Conservation (phyloP, 2,888 invertebrate genomes). For the Tetragnatha montana region DNA sequence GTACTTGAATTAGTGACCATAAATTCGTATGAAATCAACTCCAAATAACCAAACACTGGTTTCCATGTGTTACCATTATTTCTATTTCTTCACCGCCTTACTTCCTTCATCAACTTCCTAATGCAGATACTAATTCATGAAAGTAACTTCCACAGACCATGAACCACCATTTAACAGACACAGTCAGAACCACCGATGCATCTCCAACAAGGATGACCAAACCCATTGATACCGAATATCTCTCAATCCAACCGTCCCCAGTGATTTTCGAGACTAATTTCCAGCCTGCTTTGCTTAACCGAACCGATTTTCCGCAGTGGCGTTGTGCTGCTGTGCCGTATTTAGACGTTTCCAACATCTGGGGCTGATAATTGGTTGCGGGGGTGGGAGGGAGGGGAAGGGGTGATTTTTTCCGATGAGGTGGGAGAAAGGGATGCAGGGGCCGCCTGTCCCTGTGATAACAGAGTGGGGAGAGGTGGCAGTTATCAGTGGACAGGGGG, state of each 20-base stretch:
- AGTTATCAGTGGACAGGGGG: no score
- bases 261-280: slow-evolving; percentile 26
- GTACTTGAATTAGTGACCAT: no score
- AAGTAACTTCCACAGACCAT: neutral
- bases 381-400: neutral
- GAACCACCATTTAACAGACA: neutral
- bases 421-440: neutral
- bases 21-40: no score
- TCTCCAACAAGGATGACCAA: neutral
- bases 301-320: neutral
- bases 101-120: no score
- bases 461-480: no score
- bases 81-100: no score
- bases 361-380: slow-evolving; percentile 3
- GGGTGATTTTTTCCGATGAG: neutral
- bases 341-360: slow-evolving; percentile 34
- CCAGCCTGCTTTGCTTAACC: neutral
- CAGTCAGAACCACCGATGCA: neutral
- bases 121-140: no score
- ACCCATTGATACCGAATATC: slow-evolving; percentile 8
- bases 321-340: neutral
- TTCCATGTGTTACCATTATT: no score
- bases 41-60: no score
- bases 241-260: slow-evolving; percentile 22
- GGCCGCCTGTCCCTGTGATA: neutral